Evolutionary conservation across 2,888 invertebrate species (phyloP).

Genomic region (Suillia variegata): DNA sequence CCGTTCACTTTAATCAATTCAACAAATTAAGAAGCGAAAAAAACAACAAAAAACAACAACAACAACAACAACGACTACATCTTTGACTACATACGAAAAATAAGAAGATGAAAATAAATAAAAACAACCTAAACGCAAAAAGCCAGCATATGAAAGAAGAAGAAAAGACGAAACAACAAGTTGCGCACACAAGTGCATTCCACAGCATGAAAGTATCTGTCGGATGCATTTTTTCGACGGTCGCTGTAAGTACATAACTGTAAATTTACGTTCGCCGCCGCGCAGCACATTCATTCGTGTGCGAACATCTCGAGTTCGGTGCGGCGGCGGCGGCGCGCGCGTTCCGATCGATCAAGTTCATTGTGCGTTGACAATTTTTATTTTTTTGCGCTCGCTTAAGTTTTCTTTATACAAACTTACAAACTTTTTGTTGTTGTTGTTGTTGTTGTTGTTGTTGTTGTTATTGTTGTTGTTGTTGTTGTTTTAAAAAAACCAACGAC

Average conservation of each 20-base stretch:
- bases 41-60: too few relatives aligned
- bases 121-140: slow-evolving; percentile 25
- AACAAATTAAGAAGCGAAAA: slow-evolving; percentile 6
- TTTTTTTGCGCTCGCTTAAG: slow-evolving; percentile 39
- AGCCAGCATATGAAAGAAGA: neutral
- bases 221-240: slow-evolving; percentile 30
- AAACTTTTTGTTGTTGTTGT: slow-evolving; percentile 17
- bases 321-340: neutral
- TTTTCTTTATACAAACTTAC: too few relatives aligned
- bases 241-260: slow-evolving; percentile 16
- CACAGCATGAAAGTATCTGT: slow-evolving; percentile 45
- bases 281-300: neutral
- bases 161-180: slow-evolving; percentile 27
- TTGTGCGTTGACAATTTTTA: slow-evolving; percentile 52
- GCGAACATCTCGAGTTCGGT: neutral
- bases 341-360: slow-evolving; percentile 40
- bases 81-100: slow-evolving; percentile 15
- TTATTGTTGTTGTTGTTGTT: neutral
- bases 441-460: neutral
- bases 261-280: slow-evolving; percentile 10
- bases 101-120: neutral
- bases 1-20: slow-evolving; percentile 2
- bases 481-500: too few relatives aligned
- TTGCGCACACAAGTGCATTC: slow-evolving; percentile 49
- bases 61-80: too few relatives aligned